Percentiles rank a stretch among this genome's conserved stretches.
Evolutionary conservation across 2,797 vertebrate species (phyloP).

Genomic region (Sebastiscus albofasciatus): DNA sequence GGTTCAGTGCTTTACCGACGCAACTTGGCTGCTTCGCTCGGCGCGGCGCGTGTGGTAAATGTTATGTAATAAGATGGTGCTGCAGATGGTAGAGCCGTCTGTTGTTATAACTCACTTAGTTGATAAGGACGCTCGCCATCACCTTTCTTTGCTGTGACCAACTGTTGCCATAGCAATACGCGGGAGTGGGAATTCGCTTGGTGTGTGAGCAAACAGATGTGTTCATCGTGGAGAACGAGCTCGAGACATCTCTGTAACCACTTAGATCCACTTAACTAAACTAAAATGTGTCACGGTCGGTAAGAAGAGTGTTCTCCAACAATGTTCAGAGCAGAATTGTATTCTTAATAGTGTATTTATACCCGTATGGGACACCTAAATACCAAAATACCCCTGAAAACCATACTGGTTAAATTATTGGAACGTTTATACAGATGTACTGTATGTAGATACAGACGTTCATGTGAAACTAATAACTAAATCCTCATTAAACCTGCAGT

Average conservation of each 20-base stretch:
- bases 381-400: neutral
- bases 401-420: neutral
- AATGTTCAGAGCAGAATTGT: neutral
- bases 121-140: slow-evolving; percentile 63
- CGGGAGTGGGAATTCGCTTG: neutral
- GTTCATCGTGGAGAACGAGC: slow-evolving; percentile 10
- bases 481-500: neutral
- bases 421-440: neutral
- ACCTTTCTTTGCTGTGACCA: slow-evolving; percentile 34
- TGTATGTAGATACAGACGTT: no score
- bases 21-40: neutral
- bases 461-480: neutral
- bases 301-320: neutral
- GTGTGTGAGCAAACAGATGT: slow-evolving; percentile 27
- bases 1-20: neutral
- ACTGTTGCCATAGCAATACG: slow-evolving; percentile 66
- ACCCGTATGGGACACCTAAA: neutral
- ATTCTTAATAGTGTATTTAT: neutral
- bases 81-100: slow-evolving; percentile 59
- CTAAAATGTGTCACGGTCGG: neutral
- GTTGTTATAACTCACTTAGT: slow-evolving; percentile 69
- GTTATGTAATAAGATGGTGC: slow-evolving; percentile 25
- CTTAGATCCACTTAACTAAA: neutral
- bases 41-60: neutral
- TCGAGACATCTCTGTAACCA: neutral